Percentiles rank a stretch among this genome's conserved stretches.
These are phyloP conservation scores for Cardiocondyla obscurior DNA, from an alignment of 1,140 invertebrate species.

Conservation along the genomic window DNA sequence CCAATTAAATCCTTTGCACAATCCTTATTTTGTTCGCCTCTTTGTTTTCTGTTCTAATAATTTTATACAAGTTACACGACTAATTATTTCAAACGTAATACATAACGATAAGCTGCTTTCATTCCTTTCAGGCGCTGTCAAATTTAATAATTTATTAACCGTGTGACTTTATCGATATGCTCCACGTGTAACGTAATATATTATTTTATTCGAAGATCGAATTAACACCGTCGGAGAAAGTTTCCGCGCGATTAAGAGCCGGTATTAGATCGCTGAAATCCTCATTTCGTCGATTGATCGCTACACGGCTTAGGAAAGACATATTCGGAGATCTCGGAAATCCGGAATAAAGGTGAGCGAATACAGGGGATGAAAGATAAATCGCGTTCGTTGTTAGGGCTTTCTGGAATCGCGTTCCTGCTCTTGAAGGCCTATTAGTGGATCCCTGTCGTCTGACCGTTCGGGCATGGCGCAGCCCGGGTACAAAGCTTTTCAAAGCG, in stretches of 20 bases:
- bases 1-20: conserved; percentile 34
- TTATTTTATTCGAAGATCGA: not conserved
- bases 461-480: conserved; percentile 15
- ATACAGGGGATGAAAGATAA: conserved; percentile 19
- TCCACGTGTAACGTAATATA: not conserved
- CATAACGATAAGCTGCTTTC: not conserved
- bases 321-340: conserved; percentile 30
- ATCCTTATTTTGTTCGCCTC: not conserved
- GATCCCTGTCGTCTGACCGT: conserved; percentile 52
- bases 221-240: not conserved
- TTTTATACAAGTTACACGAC: not conserved
- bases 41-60: not conserved
- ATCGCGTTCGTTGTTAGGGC: conserved; percentile 25
- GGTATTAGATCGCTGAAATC: conserved; percentile 24
- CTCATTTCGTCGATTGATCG: conserved; percentile 34
- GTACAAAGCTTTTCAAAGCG: conserved; percentile 57
- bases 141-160: not conserved
- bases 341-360: conserved; percentile 47
- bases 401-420: conserved; percentile 50
- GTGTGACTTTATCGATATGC: not conserved
- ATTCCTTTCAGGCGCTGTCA: too few relatives aligned
- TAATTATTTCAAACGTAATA: not conserved
- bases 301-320: not conserved
- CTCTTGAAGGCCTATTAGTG: conserved; percentile 67
- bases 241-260: conserved; percentile 10